Base-by-base conservation (phyloP, 2,797 vertebrate species). In the Glossophaga mutica region DNA sequence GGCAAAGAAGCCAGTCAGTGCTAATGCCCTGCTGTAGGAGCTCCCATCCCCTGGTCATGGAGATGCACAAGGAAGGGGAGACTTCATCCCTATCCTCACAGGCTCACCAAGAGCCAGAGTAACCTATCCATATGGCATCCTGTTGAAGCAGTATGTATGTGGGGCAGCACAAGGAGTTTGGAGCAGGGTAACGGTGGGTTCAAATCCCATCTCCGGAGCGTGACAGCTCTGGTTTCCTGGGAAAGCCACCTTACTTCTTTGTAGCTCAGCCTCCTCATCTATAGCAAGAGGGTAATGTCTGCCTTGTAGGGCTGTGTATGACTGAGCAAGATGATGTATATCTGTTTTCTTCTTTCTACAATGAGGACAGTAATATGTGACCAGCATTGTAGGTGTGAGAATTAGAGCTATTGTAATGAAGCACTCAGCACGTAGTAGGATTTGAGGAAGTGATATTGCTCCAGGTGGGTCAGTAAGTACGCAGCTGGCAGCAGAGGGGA, bases 241-340 rank as follows among this genome's bases (percentile, higher is more conserved):
- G 24, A 62, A 34, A 42, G 11, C 22, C 24, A 11, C 1, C 14
- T 24, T 2, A 0, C 74, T 14, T 19, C 50, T 65, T 62, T 3
- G 9, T 15, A 19, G 91, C 78, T 83, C 78, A 6, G n/a, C 65
- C 34, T 16, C 32, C 34, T 88, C 34, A 9, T 55, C 34, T 42
- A 0, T 48, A 37, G 42, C 55, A n/a, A 0, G 2, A 46, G 39
- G 14, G 6, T 16, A 22, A 14, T 2, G 6, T 29, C 21, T 39
- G 9, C 94, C 74, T 9, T 15, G 22, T 5, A 59, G n/a, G 39
- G 1, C 18, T 59, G 14, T 9, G 14, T n/a, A 32, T 52, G 15
- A 7, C 76, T n/a, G 34, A 65, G 46, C 42, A 37, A 67, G 29
- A 37, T 46, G 67, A 14, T 4, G 6, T 9, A 0, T 3, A 2